A percentile compares a stretch with the other conserved stretches of the same genome.
Evolutionary conservation across 1,140 invertebrate genomes (phyloP).

Genomic region (Orussus abietinus): DNA sequence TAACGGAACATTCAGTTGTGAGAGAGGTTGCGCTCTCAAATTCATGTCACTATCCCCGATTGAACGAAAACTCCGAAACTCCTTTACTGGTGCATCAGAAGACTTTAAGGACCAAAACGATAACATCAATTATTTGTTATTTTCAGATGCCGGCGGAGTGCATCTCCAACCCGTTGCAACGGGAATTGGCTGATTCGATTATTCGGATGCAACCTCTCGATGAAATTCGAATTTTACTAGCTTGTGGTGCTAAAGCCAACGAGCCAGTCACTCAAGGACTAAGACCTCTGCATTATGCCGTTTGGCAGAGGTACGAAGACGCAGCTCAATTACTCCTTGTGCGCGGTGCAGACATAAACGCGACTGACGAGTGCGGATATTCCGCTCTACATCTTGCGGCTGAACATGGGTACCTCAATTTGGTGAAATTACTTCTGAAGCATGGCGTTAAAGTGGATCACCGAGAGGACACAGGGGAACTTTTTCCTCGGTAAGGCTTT

Average conservation of each 20-base stretch:
- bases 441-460: slow-evolving; percentile 79
- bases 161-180: slow-evolving; percentile 72
- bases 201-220: slow-evolving; percentile 81
- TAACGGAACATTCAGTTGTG: not conserved
- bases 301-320: slow-evolving; percentile 80
- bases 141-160: slow-evolving; percentile 69
- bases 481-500: slow-evolving; percentile 55
- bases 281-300: slow-evolving; percentile 86
- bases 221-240: slow-evolving; percentile 79
- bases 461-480: slow-evolving; percentile 63
- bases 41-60: not conserved
- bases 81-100: not conserved
- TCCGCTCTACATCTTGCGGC: slow-evolving; percentile 83
- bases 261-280: slow-evolving; percentile 76
- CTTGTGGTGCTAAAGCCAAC: slow-evolving; percentile 80
- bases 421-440: slow-evolving; percentile 71
- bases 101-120: too few species aligned
- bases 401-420: slow-evolving; percentile 75
- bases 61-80: not conserved
- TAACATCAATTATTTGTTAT: not conserved
- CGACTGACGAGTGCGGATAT: slow-evolving; percentile 85
- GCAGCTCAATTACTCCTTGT: slow-evolving; percentile 74
- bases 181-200: slow-evolving; percentile 85
- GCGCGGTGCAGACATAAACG: slow-evolving; percentile 77
- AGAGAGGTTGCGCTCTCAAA: not conserved